A percentile compares a stretch with the other conserved stretches of the same genome.
Evolutionary conservation across 2,797 vertebrate species (phyloP).

Genomic region (Sebastes dallii): DNA sequence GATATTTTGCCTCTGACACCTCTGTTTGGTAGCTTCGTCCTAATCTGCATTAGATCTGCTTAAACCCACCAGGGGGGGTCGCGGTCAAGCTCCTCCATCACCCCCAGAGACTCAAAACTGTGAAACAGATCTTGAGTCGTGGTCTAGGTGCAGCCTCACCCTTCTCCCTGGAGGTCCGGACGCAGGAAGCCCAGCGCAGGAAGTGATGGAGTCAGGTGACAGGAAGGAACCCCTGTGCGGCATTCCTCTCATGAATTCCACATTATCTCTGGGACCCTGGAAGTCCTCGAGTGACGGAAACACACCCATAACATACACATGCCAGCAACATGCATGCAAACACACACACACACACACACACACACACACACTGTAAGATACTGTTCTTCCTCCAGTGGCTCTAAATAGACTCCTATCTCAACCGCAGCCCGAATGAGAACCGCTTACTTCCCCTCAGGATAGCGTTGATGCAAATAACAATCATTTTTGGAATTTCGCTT

Average conservation of each 20-base stretch:
- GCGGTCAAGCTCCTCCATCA: background rate
- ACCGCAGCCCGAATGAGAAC: conserved; percentile 12
- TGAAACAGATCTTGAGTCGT: background rate
- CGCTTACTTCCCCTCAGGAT: conserved; percentile 36
- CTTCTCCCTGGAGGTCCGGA: conserved; percentile 48
- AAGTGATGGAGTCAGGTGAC: conserved; percentile 77
- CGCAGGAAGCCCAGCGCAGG: conserved; percentile 59
- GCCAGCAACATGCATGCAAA: background rate
- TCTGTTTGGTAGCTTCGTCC: background rate
- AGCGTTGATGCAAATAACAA: background rate
- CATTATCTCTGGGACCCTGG: conserved; percentile 61
- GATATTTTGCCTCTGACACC: background rate
- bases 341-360: conserved; percentile 15
- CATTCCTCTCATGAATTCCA: conserved; percentile 70
- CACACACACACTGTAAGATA: background rate
- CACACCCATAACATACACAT: conserved; percentile 55
- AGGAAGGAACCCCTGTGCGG: conserved; percentile 66
- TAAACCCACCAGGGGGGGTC: background rate
- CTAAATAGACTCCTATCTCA: conserved; percentile 45
- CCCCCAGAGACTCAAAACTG: background rate
- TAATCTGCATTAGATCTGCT: background rate
- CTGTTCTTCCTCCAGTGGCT: conserved; percentile 24
- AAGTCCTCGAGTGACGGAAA: conserved; percentile 62
- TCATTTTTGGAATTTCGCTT: background rate
- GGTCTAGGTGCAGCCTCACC: background rate